Evolutionary conservation across 2,113 vertebrate species (phyloP), one percentile per base, ranked within the genome.

Genomic region (Otocyon megalotis): DNA sequence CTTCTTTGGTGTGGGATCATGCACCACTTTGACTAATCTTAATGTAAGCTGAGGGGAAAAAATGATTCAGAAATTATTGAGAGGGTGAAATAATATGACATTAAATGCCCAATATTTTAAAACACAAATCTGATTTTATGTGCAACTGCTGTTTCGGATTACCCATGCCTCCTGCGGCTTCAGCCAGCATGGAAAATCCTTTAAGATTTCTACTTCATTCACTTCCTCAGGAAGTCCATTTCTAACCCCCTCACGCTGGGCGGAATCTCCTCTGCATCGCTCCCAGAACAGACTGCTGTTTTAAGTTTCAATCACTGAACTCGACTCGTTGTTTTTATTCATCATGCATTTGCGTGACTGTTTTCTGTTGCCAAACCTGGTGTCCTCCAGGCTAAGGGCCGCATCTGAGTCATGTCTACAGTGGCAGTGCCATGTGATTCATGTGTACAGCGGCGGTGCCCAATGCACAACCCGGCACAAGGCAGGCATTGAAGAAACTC

Each of bases 121-220:
- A 88, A 71, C 37, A 50, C 43, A 72, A 54, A 74, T 82, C 74
- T 92, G 24, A 32, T 28, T 48, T 67, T 92, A 43, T 54, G 17
- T 37, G 76, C 76, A 56, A 32, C 26, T 48, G 35, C 63, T 93
- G 81, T 74, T 63, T 71, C 10, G 8, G 24, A 80, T 90, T 84
- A 87, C 53, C 48, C 74, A 53, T 0, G 50, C 54, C 50, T 84
- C 58, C 56, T 83, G 74, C 0, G 0, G 30, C 67, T 76, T 65
- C 74, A 83, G 91, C 28, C 30, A 56, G 76, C 83, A 14, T 63
- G 82, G 71, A 84, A 90, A 74, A 84, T 30, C 90, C 88, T 80
- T 86, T 24, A n/a, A 87, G 77, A 93, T 62, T 6, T 63, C 58
- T 79, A 28, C 60, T 32, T 37, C 15, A 11, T 19, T 67, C 16